A percentile compares a stretch with the other conserved stretches of the same genome.
These are phyloP conservation scores for Serranus cabrilla DNA, from an alignment of 2,797 vertebrate genomes.

Conservation along the genomic window DNA sequence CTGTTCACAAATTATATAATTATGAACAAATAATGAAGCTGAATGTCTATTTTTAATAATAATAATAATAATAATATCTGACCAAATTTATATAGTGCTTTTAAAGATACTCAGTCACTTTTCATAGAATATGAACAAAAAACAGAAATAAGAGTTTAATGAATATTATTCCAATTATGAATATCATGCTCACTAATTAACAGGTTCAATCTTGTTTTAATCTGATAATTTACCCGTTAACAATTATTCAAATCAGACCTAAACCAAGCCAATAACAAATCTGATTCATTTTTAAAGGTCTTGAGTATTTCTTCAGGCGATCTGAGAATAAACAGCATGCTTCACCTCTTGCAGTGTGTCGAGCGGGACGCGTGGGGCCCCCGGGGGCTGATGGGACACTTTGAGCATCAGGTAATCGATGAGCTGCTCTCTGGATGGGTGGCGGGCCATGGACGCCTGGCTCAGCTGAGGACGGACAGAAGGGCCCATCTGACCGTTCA, in stretches of 20 bases:
- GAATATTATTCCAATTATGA: no score
- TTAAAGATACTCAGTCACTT: no score
- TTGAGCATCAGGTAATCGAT: constrained; percentile 98
- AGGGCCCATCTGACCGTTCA: constrained; percentile 95
- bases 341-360: constrained; percentile 92
- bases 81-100: no score
- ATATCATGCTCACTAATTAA: no score
- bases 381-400: constrained; percentile 92
- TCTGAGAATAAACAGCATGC: not conserved
- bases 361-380: constrained; percentile 85
- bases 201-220: no score
- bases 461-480: constrained; percentile 89
- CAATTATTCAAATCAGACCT: not conserved
- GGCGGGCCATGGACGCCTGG: constrained; percentile 91
- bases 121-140: no score
- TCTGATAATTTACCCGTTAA: no score
- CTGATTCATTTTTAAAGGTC: not conserved
- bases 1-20: no score
- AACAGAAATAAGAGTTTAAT: no score
- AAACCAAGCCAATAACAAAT: not conserved
- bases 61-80: no score
- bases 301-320: not conserved
- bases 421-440: constrained; percentile 96
- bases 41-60: no score
- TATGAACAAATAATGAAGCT: no score